These are phyloP conservation scores for Smithornis capensis DNA, from an alignment of 2,113 vertebrate species.

Conservation along the genomic window DNA sequence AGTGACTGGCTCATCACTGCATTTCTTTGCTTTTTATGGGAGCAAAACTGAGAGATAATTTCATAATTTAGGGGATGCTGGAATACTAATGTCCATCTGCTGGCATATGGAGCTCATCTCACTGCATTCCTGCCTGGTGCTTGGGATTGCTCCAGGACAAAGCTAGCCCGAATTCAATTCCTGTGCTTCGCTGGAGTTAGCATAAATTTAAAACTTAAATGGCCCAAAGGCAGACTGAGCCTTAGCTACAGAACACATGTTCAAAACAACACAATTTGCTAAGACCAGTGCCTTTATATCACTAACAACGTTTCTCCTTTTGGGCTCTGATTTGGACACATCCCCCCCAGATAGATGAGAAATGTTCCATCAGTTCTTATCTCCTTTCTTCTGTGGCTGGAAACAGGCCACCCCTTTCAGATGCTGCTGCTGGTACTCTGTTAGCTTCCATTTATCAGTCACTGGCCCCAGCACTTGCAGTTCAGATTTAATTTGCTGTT, in stretches of 20 bases:
- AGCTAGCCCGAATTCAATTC: not conserved
- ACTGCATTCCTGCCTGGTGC: fast-evolving
- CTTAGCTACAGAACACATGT: constrained; percentile 45
- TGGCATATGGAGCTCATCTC: constrained; percentile 39
- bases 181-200: not conserved
- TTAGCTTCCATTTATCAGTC: not conserved
- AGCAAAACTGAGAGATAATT: not conserved
- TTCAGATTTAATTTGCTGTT: constrained; percentile 25
- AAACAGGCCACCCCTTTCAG: not conserved
- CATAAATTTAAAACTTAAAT: constrained; percentile 12
- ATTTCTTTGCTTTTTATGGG: not conserved
- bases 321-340: not conserved
- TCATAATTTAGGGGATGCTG: not conserved
- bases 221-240: constrained; percentile 33
- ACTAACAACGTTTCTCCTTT: not conserved
- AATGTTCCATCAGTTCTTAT: constrained; percentile 13
- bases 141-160: constrained; percentile 17
- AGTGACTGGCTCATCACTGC: not conserved
- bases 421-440: not conserved
- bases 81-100: constrained; percentile 31
- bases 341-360: not conserved
- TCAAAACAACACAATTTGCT: not conserved
- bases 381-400: not conserved
- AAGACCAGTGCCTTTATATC: not conserved
- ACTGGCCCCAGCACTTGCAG: not conserved